Evolutionary conservation across 2,888 invertebrate genomes (phyloP).

Genomic region (Lathronympha strigana): DNA sequence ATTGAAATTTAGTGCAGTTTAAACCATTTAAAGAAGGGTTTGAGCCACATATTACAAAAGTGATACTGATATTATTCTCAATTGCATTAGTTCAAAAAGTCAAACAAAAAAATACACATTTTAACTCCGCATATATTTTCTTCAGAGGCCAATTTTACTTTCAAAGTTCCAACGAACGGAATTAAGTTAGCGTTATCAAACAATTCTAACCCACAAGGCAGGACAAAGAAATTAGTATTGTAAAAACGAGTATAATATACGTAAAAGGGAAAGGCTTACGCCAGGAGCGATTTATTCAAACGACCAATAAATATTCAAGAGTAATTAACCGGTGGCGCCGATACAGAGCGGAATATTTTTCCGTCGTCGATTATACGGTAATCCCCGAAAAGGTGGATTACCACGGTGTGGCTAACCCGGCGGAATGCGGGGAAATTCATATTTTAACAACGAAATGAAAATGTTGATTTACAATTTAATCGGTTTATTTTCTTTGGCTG

Average conservation of each 20-base stretch:
- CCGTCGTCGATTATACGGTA: constrained; percentile 71
- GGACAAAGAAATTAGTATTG: constrained; percentile 58
- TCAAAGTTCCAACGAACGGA: constrained; percentile 4
- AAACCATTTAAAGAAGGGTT: no score
- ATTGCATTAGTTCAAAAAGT: no score
- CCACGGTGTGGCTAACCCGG: constrained; percentile 64
- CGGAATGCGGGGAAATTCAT: constrained; percentile 61
- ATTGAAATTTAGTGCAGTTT: no score
- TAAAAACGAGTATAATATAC: constrained; percentile 73
- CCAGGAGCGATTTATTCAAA: constrained; percentile 79
- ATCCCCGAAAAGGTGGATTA: constrained; percentile 76
- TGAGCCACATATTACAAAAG: no score
- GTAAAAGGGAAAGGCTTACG: constrained; percentile 76
- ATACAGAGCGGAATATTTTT: constrained; percentile 73
- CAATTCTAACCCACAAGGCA: constrained; percentile 31
- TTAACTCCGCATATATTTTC: background rate
- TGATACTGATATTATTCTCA: no score
- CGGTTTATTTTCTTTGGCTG: constrained; percentile 40
- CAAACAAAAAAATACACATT: background rate
- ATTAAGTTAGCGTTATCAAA: constrained; percentile 7
- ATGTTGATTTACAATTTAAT: constrained; percentile 51
- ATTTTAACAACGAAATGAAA: constrained; percentile 57
- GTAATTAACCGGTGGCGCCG: constrained; percentile 77
- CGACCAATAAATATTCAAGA: constrained; percentile 83
- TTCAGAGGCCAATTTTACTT: background rate